Percentiles rank a stretch among this genome's conserved stretches.
phyloP scores from a whole-genome alignment of 2,888 invertebrate species.

The Ichneumoninae sp. region DNA sequence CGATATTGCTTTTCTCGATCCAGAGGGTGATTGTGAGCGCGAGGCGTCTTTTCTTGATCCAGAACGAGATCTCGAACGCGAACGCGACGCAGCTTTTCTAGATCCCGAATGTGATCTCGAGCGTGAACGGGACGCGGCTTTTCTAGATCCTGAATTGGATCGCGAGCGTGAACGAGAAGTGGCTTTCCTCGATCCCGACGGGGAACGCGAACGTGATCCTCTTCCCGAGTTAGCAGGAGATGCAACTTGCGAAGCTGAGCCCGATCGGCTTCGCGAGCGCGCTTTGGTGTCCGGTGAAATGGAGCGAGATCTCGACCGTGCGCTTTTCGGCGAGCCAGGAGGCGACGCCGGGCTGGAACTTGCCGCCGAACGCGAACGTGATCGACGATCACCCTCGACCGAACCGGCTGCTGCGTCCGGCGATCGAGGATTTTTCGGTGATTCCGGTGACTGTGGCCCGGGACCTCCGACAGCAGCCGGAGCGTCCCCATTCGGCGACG shows the following conservation, averaged over 20 bases:
- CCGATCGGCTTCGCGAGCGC: slow-evolving; percentile 75
- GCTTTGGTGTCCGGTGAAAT: slow-evolving; percentile 70
- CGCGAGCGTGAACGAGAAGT: slow-evolving; percentile 72
- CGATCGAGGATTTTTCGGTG: slow-evolving; percentile 46
- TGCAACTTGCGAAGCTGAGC: slow-evolving; percentile 77
- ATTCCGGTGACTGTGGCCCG: slow-evolving; percentile 42
- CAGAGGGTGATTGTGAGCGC: slow-evolving; percentile 75
- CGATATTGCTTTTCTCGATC: slow-evolving; percentile 65
- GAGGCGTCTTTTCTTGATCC: slow-evolving; percentile 72
- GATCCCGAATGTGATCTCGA: slow-evolving; percentile 71
- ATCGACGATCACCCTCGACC: slow-evolving; percentile 7
- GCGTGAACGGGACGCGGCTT: slow-evolving; percentile 67
- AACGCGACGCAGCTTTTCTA: slow-evolving; percentile 68
- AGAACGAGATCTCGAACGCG: slow-evolving; percentile 67
- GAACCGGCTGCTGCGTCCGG: slow-evolving; percentile 14
- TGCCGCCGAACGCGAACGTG: slow-evolving; percentile 43
- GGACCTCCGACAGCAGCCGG: slow-evolving; percentile 6
- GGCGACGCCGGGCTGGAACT: slow-evolving; percentile 50
- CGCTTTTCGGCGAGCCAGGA: slow-evolving; percentile 38
- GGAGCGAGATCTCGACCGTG: slow-evolving; percentile 72
- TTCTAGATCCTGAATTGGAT: slow-evolving; percentile 39
- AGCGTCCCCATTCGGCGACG: slow-evolving; percentile 27
- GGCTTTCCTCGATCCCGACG: slow-evolving; percentile 65
- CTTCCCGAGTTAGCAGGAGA: slow-evolving; percentile 78
- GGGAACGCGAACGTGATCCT: slow-evolving; percentile 65